Evolutionary conservation across 2,797 vertebrate genomes (phyloP).

Genomic region (Meda fulgida): DNA sequence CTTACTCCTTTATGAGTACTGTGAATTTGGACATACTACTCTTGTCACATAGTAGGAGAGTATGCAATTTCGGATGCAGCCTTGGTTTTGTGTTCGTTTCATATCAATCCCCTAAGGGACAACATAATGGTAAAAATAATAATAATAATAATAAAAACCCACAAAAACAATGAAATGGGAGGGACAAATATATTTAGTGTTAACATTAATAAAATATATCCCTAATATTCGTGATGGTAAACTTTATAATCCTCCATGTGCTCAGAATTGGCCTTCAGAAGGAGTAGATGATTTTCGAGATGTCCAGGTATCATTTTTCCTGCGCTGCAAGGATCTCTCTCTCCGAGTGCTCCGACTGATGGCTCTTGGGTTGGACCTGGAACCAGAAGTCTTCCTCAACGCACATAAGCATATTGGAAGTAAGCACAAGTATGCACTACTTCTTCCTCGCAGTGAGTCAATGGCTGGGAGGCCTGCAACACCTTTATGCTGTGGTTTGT

Average conservation of each 20-base stretch:
- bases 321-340: conserved; percentile 72
- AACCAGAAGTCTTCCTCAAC: conserved; percentile 70
- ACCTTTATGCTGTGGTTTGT: background rate
- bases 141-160: no score
- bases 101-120: no score
- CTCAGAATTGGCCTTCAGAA: conserved; percentile 74
- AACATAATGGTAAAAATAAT: no score
- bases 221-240: background rate
- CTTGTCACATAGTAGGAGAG: no score
- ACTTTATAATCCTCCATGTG: background rate
- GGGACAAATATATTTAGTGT: background rate
- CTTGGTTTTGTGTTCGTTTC: background rate
- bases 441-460: background rate
- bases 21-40: no score
- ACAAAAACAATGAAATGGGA: background rate
- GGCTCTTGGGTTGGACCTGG: conserved; percentile 71
- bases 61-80: no score
- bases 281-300: conserved; percentile 62
- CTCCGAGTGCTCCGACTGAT: conserved; percentile 73
- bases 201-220: background rate
- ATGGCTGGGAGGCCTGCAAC: no score
- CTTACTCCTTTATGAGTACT: no score
- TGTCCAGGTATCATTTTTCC: conserved; percentile 68
- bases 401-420: conserved; percentile 72
- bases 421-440: conserved; percentile 54